Evolutionary conservation across 2,888 invertebrate genomes (phyloP).

Genomic region (Drosophila rellima): DNA sequence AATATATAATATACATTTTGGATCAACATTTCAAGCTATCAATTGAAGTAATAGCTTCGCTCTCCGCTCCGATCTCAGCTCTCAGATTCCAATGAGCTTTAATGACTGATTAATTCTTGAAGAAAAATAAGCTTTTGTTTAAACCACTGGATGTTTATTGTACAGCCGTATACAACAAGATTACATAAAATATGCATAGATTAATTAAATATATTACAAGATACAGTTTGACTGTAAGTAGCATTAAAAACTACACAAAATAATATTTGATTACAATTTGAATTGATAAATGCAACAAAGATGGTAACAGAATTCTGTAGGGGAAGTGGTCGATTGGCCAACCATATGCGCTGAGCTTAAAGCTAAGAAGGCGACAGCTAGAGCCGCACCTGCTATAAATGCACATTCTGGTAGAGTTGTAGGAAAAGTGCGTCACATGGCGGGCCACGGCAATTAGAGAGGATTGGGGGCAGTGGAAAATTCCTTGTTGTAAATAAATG

Average conservation of each 20-base stretch:
- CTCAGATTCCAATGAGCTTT: background rate
- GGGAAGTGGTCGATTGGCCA: slow-evolving; percentile 1
- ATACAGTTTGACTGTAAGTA: slow-evolving; percentile 66
- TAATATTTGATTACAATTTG: slow-evolving; percentile 20
- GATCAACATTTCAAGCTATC: background rate
- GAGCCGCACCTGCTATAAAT: slow-evolving; percentile 58
- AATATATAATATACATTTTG: too few species aligned
- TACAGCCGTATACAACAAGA: slow-evolving; percentile 57
- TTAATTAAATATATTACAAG: slow-evolving; percentile 47
- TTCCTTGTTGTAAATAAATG: slow-evolving; percentile 79
- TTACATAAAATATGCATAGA: slow-evolving; percentile 36
- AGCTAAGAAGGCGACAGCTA: slow-evolving; percentile 37
- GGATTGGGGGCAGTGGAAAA: background rate
- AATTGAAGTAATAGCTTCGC: background rate
- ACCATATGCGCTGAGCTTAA: slow-evolving; percentile 60
- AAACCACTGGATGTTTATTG: slow-evolving; percentile 56
- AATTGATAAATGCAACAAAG: slow-evolving; percentile 15
- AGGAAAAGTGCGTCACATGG: slow-evolving; percentile 35
- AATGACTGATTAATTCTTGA: background rate
- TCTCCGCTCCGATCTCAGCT: background rate
- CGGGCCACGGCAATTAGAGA: too few species aligned
- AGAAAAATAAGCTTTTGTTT: slow-evolving; percentile 23
- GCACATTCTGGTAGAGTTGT: slow-evolving; percentile 51
- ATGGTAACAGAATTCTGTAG: background rate
- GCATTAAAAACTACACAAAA: slow-evolving; percentile 41